A percentile compares a stretch with the other conserved stretches of the same genome.
Evolutionary conservation across 2,113 vertebrate genomes (phyloP).

Genomic region (Cromileptes altivelis): DNA sequence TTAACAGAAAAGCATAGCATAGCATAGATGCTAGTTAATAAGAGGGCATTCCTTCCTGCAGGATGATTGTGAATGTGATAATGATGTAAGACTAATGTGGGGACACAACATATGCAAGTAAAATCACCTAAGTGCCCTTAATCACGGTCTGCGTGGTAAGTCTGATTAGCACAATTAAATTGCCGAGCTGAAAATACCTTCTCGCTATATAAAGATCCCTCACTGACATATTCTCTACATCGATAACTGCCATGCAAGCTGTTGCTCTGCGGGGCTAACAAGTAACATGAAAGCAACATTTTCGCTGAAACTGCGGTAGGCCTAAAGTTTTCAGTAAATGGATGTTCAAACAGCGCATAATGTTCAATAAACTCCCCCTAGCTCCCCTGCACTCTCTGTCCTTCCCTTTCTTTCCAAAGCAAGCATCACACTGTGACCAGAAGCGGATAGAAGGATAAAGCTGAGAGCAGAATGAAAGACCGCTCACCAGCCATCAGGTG

Average conservation of each 20-base stretch:
- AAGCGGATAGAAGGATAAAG: slow-evolving; percentile 54
- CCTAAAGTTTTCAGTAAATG: slow-evolving; percentile 45
- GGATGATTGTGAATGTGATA: slow-evolving; percentile 45
- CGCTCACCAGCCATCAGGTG: slow-evolving; percentile 63
- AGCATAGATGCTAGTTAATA: background rate
- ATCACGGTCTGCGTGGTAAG: slow-evolving; percentile 26
- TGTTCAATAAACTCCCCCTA: slow-evolving; percentile 38
- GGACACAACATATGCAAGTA: slow-evolving; percentile 17
- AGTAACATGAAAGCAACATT: slow-evolving; percentile 25
- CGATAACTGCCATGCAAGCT: slow-evolving; percentile 31
- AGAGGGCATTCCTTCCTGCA: slow-evolving; percentile 1
- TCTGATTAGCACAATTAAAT: slow-evolving; percentile 33
- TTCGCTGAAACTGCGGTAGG: background rate
- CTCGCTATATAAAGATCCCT: slow-evolving; percentile 35
- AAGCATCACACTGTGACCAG: slow-evolving; percentile 49
- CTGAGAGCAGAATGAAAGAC: slow-evolving; percentile 58
- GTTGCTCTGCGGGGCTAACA: slow-evolving; percentile 1
- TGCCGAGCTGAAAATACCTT: slow-evolving; percentile 22
- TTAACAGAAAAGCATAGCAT: too few relatives aligned
- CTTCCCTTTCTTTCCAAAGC: slow-evolving; percentile 9
- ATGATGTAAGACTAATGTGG: slow-evolving; percentile 52
- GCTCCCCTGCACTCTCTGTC: background rate
- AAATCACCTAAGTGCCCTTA: slow-evolving; percentile 27
- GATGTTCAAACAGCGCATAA: slow-evolving; percentile 56
- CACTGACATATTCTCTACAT: slow-evolving; percentile 24